Conservation (phyloP, 2,797 vertebrate genomes). For the Poecilia wingei region DNA sequence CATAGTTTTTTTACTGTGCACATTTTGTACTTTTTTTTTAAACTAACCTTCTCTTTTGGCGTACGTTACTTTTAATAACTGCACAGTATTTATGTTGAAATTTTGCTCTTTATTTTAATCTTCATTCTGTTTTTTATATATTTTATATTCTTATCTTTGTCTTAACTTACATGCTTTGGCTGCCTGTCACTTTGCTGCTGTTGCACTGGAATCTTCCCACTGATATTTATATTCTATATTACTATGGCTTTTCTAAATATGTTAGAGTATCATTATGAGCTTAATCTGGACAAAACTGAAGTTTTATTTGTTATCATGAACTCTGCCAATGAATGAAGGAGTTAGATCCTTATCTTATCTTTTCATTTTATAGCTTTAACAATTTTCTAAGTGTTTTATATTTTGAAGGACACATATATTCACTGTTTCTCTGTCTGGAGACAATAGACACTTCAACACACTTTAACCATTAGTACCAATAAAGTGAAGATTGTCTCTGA, state of each 20-base stretch:
- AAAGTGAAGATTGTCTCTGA: background rate
- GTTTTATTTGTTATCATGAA: background rate
- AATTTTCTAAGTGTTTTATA: background rate
- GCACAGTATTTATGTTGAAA: background rate
- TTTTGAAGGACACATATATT: background rate
- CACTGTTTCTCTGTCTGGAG: background rate
- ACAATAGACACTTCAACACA: background rate
- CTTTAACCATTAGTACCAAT: background rate
- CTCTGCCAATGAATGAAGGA: background rate
- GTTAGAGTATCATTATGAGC: background rate
- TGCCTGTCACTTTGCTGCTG: background rate
- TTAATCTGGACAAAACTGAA: background rate
- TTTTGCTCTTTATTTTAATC: background rate
- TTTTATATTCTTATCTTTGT: background rate
- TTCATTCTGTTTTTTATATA: background rate
- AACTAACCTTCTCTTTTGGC: background rate
- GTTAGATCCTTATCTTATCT: background rate
- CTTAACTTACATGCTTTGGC: background rate
- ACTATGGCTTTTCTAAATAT: background rate
- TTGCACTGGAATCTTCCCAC: background rate
- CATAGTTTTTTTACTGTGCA: background rate
- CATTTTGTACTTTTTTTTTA: background rate
- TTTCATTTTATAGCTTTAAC: background rate
- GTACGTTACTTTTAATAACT: background rate
- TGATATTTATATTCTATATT: too few relatives aligned